phyloP scores from a whole-genome alignment of 2,797 vertebrate species.

The Percopsis omiscomaycus region DNA sequence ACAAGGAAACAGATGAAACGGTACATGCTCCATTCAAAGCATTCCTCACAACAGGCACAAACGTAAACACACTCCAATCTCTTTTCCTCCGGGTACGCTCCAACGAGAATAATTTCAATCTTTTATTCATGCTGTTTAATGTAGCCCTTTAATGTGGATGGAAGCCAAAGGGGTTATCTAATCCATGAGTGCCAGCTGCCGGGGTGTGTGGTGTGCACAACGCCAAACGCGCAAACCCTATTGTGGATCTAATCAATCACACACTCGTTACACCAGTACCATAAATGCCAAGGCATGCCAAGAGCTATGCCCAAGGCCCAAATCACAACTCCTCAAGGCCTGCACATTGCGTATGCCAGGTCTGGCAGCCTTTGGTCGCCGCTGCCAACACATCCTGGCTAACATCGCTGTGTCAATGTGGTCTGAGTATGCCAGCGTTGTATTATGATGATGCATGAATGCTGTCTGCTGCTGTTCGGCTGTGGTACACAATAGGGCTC shows the following conservation, averaged over 20 bases:
- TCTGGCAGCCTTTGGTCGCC: slow-evolving; percentile 34
- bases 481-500: slow-evolving; percentile 37
- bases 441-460: slow-evolving; percentile 47
- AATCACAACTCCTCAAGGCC: slow-evolving; percentile 36
- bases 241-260: slow-evolving; percentile 81
- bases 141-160: slow-evolving; percentile 83
- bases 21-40: slow-evolving; percentile 35
- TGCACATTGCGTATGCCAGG: slow-evolving; percentile 22
- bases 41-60: slow-evolving; percentile 29
- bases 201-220: slow-evolving; percentile 53
- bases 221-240: slow-evolving; percentile 72
- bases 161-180: slow-evolving; percentile 75
- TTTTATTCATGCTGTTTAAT: slow-evolving; percentile 84
- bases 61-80: slow-evolving; percentile 54
- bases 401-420: slow-evolving; percentile 67
- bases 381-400: slow-evolving; percentile 58
- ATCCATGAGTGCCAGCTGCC: slow-evolving; percentile 70
- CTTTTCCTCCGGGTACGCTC: slow-evolving; percentile 51
- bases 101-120: slow-evolving; percentile 79
- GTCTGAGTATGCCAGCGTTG: slow-evolving; percentile 34
- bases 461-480: slow-evolving; percentile 43
- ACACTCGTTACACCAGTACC: slow-evolving; percentile 68
- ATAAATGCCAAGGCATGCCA: slow-evolving; percentile 74
- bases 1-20: slow-evolving; percentile 33
- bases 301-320: slow-evolving; percentile 48